These are phyloP conservation scores for Tenualosa thibaudeaui DNA, from an alignment of 2,797 vertebrate species.

Conservation along the genomic window DNA sequence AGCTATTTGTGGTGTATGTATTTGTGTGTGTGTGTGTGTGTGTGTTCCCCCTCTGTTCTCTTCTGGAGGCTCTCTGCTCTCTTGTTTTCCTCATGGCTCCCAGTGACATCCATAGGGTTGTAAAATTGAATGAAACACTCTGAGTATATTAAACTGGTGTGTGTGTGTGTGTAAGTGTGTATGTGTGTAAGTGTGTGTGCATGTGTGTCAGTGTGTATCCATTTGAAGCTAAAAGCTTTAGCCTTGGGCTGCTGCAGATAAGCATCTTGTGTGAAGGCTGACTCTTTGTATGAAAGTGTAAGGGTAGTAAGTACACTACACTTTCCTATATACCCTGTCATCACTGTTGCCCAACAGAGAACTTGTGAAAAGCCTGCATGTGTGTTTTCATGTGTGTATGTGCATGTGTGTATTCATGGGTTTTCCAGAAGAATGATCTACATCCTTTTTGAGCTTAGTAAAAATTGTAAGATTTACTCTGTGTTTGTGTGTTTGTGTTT, in stretches of 20 bases:
- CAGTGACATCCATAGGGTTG: background rate
- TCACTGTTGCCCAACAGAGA: background rate
- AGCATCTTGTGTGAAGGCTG: constrained; percentile 11
- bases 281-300: background rate
- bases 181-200: background rate
- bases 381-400: background rate
- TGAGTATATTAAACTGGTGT: constrained; percentile 20
- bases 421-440: background rate
- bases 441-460: too few relatives aligned
- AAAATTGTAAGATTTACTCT: background rate
- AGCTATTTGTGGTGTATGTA: background rate
- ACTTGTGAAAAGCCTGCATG: background rate
- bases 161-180: constrained; percentile 1
- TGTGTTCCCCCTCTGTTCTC: background rate
- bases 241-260: constrained; percentile 10
- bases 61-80: background rate
- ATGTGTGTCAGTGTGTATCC: background rate
- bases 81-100: background rate
- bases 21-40: background rate
- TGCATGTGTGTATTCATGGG: background rate
- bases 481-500: background rate
- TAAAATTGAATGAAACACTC: constrained; percentile 20
- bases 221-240: constrained; percentile 19
- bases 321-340: background rate
- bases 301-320: background rate